Percentiles rank a stretch among this genome's conserved stretches.
phyloP scores from a whole-genome alignment of 2,888 invertebrate genomes.

The Euclidia mi region DNA sequence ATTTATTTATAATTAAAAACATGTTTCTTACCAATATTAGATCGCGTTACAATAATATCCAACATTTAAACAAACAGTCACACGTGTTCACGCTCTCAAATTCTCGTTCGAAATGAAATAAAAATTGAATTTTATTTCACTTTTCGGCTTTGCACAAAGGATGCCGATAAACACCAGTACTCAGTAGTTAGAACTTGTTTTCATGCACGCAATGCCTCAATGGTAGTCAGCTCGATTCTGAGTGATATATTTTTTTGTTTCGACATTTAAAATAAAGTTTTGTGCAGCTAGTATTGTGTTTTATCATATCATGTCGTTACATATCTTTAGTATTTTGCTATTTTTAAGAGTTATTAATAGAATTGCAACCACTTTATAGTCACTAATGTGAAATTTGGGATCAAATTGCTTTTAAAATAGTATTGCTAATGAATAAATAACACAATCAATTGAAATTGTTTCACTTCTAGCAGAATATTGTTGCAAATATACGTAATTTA shows the following conservation, averaged over 20 bases:
- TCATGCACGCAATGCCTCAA: background rate
- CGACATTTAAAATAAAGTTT: no score
- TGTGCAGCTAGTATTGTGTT: no score
- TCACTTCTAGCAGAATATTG: no score
- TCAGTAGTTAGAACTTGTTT: slow-evolving; percentile 22
- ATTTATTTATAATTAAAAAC: no score
- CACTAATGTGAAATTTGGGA: background rate
- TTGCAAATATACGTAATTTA: no score
- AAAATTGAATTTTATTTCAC: slow-evolving; percentile 13
- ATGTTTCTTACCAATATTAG: no score
- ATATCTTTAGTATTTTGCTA: no score
- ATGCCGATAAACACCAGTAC: slow-evolving; percentile 34
- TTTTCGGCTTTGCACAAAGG: slow-evolving; percentile 55
- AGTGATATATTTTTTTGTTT: background rate
- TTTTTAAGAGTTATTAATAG: background rate
- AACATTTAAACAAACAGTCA: background rate
- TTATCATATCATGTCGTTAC: no score
- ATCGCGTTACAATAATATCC: no score
- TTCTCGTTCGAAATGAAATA: slow-evolving; percentile 21
- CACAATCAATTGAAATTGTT: no score
- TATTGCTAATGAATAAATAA: background rate
- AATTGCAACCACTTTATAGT: background rate
- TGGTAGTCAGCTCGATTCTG: background rate
- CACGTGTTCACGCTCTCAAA: slow-evolving; percentile 3
- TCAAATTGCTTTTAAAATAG: background rate